Percentiles rank a stretch among this genome's conserved stretches.
Conservation (phyloP, 2,888 invertebrate genomes). For the Drosophila antonietae region DNA sequence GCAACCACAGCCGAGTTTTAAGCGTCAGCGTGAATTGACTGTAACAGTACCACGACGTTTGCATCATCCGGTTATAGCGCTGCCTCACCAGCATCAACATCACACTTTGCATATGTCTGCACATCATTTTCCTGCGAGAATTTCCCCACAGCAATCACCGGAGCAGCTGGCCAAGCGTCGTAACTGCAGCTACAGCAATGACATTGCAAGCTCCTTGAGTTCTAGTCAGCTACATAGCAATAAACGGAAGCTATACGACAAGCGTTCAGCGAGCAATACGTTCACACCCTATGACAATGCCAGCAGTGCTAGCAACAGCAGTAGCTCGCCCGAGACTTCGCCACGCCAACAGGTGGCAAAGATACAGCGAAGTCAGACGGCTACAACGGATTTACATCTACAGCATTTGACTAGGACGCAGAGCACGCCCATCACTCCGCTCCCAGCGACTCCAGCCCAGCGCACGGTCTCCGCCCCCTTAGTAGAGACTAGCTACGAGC, state of each 20-base stretch:
- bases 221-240: slow-evolving; percentile 77
- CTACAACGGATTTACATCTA: slow-evolving; percentile 23
- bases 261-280: slow-evolving; percentile 34
- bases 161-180: slow-evolving; percentile 82
- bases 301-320: slow-evolving; percentile 25
- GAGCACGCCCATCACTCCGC: slow-evolving; percentile 57
- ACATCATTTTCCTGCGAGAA: slow-evolving; percentile 17
- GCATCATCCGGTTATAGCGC: slow-evolving; percentile 1
- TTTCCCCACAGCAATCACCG: slow-evolving; percentile 69
- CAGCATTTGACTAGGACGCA: slow-evolving; percentile 45
- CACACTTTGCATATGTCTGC: slow-evolving; percentile 25
- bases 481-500: background rate
- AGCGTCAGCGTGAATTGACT: slow-evolving; percentile 78
- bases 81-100: slow-evolving; percentile 16
- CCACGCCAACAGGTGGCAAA: slow-evolving; percentile 52
- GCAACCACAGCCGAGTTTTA: slow-evolving; percentile 57
- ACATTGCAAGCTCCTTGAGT: slow-evolving; percentile 83
- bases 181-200: slow-evolving; percentile 82
- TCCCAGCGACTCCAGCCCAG: slow-evolving; percentile 46
- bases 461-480: slow-evolving; percentile 45
- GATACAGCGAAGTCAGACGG: slow-evolving; percentile 61
- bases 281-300: slow-evolving; percentile 12
- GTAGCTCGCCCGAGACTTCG: slow-evolving; percentile 55
- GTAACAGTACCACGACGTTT: slow-evolving; percentile 45
- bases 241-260: slow-evolving; percentile 72